Evolutionary conservation across 2,797 vertebrate species (phyloP).

Genomic region (Cynopterus sphinx): DNA sequence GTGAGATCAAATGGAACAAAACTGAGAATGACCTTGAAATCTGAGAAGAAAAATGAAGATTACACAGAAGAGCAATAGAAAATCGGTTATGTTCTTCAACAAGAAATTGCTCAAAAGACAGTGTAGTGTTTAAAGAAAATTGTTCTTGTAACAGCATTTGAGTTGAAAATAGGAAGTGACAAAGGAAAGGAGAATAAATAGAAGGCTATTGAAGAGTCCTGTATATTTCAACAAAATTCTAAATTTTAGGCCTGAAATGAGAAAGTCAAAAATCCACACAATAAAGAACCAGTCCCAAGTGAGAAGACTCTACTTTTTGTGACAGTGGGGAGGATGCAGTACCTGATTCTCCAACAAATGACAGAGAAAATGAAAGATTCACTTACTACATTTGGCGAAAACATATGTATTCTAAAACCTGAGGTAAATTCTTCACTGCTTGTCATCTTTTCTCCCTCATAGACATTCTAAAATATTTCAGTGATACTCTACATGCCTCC

Average conservation of each 20-base stretch:
- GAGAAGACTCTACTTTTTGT: not conserved
- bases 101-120: slow-evolving; percentile 18
- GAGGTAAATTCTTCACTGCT: not conserved
- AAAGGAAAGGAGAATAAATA: slow-evolving; percentile 45
- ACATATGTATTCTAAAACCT: not conserved
- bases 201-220: slow-evolving; percentile 10
- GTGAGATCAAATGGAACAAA: not conserved
- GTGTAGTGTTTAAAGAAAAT: slow-evolving; percentile 32
- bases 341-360: not conserved
- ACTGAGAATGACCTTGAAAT: not conserved
- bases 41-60: not conserved
- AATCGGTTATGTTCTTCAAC: not conserved
- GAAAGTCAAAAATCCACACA: not conserved
- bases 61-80: not conserved
- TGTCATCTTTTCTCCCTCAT: not conserved
- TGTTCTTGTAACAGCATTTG: slow-evolving; percentile 3
- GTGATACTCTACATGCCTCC: not conserved
- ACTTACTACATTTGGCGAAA: not conserved
- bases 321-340: not conserved
- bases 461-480: not conserved
- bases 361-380: not conserved
- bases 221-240: not conserved
- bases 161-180: slow-evolving; percentile 47
- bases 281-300: not conserved
- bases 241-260: not conserved